Evolutionary conservation across 2,797 vertebrate genomes (phyloP), one percentile per base, ranked within the genome.

Genomic region (Heterohyrax brucei): DNA sequence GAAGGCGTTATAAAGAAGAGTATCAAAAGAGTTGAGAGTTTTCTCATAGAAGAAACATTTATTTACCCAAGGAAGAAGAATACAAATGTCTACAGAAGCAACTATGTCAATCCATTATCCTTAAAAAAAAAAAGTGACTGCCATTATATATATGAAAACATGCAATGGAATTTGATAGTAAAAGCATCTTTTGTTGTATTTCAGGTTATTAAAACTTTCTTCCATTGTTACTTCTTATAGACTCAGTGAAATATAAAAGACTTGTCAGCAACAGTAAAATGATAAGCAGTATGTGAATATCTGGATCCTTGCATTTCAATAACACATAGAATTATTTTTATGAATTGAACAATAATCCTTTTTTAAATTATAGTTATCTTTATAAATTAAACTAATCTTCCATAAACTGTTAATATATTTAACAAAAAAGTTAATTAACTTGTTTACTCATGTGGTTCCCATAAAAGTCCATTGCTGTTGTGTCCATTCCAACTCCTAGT

Each of bases 351-450:
- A 85, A 72, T 33, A 76, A 90, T 79, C 10, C 73, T 4, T 79
- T 94, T 95, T 70, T 80, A 10, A 87, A 72, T 33, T 16, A 62
- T 21, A 90, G 83, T 73, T 85, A 77, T 85, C 50, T 89, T 85
- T 86, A 79, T 64, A 64, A 89, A 94, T 89, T 77, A 81, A 96
- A 72, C 62, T 48, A 3, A 76, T 78, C 73, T 91, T 93, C 18
- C 56, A 91, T 19, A 62, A 66, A 24, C 6, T 87, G 56, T 48
- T 44, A 73, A 76, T 72, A 64, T 6, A 64, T 6, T 62, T 77
- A 44, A 70, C 76, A 24, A 94, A 87, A 61, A 76, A 62, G 1
- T 30, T 79, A 59, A 73, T 73, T 70, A 53, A 70, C 39, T 72
- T 92, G 56, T 10, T 18, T 59, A 3, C 62, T 56, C 76, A 72